Evolutionary conservation across 2,113 vertebrate genomes (phyloP), one percentile per base, ranked within the genome.

Genomic region (Dicaeum eximium): DNA sequence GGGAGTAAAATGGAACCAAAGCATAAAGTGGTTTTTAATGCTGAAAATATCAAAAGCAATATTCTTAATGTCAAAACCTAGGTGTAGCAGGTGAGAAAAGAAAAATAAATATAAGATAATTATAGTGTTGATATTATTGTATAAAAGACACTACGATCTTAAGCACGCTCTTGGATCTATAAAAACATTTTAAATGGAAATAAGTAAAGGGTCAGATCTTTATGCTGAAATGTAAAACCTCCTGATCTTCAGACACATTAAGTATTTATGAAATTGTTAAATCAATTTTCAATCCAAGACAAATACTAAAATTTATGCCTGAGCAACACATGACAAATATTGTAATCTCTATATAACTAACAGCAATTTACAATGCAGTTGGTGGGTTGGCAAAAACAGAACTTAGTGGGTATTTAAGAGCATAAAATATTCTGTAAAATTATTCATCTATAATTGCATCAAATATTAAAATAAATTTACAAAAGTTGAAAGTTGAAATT

Each of bases 1-100:
- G 97, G 96, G 96, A 98, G 97, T 98, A 98, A 98, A 98, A 97
- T 81, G 97, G 95, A 98, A 98, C 97, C 98, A 98, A 98, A 98
- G 97, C 96, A 97, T 97, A 96, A 97, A 98, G 97, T 96, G 97
- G 93, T 97, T 97, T 97, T 97, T 98, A 98, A 98, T 97, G 97
- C 96, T 97, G 96, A 97, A 98, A 98, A 97, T 98, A 98, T 98
- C 98, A 98, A 98, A 98, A 97, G 97, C 97, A 97, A 97, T 97
- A 96, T 98, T 97, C 97, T 96, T 97, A 97, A 97, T 98, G 97
- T 97, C 97, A 97, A 98, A 98, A 97, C 94, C 95, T 93, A 94
- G 96, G 94, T 23, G 5, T 94, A 97, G 91, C 94, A 97, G 94
- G 96, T 94, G 88, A 98, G 84, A 87, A 95, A 96, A 94, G 96